A percentile compares a stretch with the other conserved stretches of the same genome.
Evolutionary conservation across 92 coral and sea anemone genomes (phyloP).

Genomic region (Bergia puertoricense): DNA sequence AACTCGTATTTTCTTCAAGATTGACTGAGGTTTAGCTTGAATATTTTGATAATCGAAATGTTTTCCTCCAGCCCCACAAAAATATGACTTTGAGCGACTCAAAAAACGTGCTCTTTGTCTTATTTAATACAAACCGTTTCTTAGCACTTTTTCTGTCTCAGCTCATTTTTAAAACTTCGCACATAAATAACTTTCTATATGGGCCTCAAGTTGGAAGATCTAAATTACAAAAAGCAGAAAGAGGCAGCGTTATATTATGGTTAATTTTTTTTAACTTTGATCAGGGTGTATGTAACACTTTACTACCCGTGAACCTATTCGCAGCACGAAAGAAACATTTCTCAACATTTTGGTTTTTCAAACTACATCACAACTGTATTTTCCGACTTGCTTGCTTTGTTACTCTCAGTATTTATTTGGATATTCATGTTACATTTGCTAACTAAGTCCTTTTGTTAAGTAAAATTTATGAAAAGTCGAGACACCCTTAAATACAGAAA

Average conservation of each 20-base stretch:
- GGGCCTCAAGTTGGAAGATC: conserved; percentile 15
- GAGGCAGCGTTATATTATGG: conserved; percentile 1
- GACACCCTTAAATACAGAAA: too few species aligned
- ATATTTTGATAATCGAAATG: neutral
- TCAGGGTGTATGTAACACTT: neutral
- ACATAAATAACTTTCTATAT: conserved; percentile 21
- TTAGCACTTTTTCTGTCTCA: neutral
- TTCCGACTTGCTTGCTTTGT: neutral
- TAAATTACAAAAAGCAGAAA: neutral
- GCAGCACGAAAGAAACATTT: conserved; percentile 10
- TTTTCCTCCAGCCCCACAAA: neutral
- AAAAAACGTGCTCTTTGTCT: neutral
- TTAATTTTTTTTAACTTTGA: conserved; percentile 9
- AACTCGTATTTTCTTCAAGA: neutral
- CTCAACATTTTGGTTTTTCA: neutral
- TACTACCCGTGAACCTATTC: neutral
- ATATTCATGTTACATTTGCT: neutral
- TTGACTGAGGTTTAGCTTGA: neutral
- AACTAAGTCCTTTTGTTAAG: neutral
- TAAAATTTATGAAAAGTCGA: neutral
- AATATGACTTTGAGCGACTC: conserved; percentile 4
- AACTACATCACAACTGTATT: neutral
- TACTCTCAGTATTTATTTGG: neutral
- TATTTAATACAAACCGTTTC: conserved; percentile 13
- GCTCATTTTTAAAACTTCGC: conserved; percentile 26